Evolutionary conservation across 2,113 vertebrate genomes (phyloP), one percentile per base, ranked within the genome.

Genomic region (Suncus etruscus): DNA sequence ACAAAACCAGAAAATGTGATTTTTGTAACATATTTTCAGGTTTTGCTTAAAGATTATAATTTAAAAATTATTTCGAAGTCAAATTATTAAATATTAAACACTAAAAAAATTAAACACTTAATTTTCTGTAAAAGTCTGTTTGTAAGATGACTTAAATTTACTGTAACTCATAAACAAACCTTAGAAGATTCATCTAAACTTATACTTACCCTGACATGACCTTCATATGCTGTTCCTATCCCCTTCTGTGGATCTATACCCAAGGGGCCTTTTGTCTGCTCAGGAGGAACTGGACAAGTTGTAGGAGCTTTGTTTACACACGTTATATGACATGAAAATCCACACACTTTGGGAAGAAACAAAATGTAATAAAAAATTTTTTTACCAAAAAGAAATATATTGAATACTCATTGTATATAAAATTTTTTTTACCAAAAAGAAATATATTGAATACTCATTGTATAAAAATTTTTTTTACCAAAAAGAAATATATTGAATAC

Each of bases 231-330:
- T 11, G 99, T 99, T 88, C 99, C 99, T 54, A 99, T 98, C 72
- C 99, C 99, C 97, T 98, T 98, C 97, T 99, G 99, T 0, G 99
- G 98, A 94, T 99, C 99, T 87, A 99, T 99, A 54, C 99, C 99
- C 95, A 99, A 97, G 1, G 99, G 99, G 9, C 99, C 99, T 96
- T 99, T 99, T 10, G 99, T 99, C 97, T 99, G 99, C 20, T 99
- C 99, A 4, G 98, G 98, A 91, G 99, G 99, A 61, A 99, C 98
- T 3, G 99, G 99, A 96, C 99, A 99, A 3, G 99, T 97, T 0
- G 99, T 98, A 1, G 99, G 99, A 82, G 99, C 99, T 96, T 99
- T 99, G 97, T 99, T 99, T 75, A 99, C 99, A 97, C 99, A 99
- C 0, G 99, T 99, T 91, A 99, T 99, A 0, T 99, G 99, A 97